A percentile compares a stretch with the other conserved stretches of the same genome.
phyloP scores from a whole-genome alignment of 2,888 invertebrate genomes.

The Trachelus troglodyta region DNA sequence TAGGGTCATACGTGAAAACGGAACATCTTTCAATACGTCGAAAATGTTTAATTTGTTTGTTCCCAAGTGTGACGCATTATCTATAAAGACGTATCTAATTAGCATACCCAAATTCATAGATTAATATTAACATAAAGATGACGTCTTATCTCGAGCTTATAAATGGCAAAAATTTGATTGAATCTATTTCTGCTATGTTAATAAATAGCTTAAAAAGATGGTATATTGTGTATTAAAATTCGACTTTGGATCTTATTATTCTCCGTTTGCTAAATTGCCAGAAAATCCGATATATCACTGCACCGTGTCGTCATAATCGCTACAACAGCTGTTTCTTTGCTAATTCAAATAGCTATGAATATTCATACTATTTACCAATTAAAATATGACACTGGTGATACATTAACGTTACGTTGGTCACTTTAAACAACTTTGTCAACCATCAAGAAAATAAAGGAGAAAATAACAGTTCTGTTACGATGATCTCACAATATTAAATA shows the following conservation, averaged over 20 bases:
- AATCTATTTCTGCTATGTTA: neutral
- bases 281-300: neutral
- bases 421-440: neutral
- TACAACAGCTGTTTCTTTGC: neutral
- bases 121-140: neutral
- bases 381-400: neutral
- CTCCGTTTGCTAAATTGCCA: neutral
- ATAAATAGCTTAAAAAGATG: no score
- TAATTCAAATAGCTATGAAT: neutral
- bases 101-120: neutral
- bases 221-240: neutral
- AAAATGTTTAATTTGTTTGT: neutral
- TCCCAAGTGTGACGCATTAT: neutral
- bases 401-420: neutral
- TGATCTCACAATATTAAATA: neutral
- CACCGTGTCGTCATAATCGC: neutral
- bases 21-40: conserved; percentile 11
- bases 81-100: neutral
- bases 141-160: neutral
- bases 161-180: neutral
- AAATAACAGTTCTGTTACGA: neutral
- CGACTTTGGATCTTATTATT: neutral
- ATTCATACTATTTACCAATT: neutral
- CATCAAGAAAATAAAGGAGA: neutral
- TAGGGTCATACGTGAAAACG: conserved; percentile 27